Evolutionary conservation across 2,797 vertebrate genomes (phyloP), one percentile per base, ranked within the genome.

Genomic region (Pelochelys cantorii): DNA sequence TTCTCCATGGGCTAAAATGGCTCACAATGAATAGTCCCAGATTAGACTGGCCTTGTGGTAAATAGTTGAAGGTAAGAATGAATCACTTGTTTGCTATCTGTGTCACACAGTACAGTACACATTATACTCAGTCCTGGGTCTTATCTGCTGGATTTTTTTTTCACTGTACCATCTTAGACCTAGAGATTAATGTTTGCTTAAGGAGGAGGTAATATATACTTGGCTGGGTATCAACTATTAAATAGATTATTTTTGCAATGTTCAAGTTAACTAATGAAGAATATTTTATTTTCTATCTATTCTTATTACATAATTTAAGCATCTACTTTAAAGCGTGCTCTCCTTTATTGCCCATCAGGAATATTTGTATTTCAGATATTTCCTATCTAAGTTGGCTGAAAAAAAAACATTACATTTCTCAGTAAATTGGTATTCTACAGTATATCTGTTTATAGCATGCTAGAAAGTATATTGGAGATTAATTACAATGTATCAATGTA

Each of bases 141-240:
- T 31, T 89, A 31, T 54, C 48, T 27, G 84, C 3, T 56, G 5
- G 4, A 88, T 91, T 89, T 83, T 4, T 68, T 88, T 90, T 93
- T 83, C 18, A 12, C 59, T 80, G 3, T 82, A 7, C 1, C 56
- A 17, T 7, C 3, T 89, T 81, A 29, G 18, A 65, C 17, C 75
- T 14, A 84, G 68, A 83, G 85, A 37, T 7, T 55, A 89, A 57
- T 79, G 12, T 93, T 93, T 95, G 42, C 59, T 92, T 93, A 78
- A 96, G 81, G 94, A 89, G 77, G 90, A 85, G 55, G 87, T 34
- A 71, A 71, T 94, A 90, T n/a, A 68, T 23, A 55, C 15, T 90
- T 89, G 87, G 1, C 80, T 27, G 4, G 22, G 2, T 94, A 55
- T 96, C 84, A 84, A 27, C 37, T 87, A 7, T 79, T 86, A 37